These are phyloP conservation scores for Atrichornis clamosus DNA, from an alignment of 2,113 vertebrate genomes.

Conservation along the genomic window DNA sequence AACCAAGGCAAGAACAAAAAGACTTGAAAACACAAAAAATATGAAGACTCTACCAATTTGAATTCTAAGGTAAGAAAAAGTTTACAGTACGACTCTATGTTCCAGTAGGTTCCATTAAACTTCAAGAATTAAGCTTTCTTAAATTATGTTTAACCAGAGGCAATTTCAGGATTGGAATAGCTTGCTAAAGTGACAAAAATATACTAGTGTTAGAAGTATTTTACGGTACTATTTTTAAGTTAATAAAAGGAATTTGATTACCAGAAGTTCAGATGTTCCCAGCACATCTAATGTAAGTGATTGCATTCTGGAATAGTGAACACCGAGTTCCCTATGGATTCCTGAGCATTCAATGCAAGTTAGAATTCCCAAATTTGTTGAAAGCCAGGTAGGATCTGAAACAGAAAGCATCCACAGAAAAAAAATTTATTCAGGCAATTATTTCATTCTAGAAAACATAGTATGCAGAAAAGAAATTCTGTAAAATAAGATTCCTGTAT, in stretches of 20 bases:
- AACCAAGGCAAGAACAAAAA: not conserved
- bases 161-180: not conserved
- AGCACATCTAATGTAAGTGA: conserved; percentile 93
- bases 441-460: not conserved
- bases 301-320: conserved; percentile 97
- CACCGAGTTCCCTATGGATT: conserved; percentile 95
- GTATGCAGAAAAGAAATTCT: not conserved
- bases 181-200: not conserved
- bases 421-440: not conserved
- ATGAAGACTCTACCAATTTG: not conserved
- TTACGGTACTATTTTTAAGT: not conserved
- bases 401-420: not conserved
- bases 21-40: not conserved
- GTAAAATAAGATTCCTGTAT: not conserved
- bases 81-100: not conserved
- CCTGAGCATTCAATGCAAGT: conserved; percentile 98
- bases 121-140: not conserved
- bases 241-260: conserved; percentile 61
- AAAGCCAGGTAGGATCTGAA: conserved; percentile 94
- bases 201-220: not conserved
- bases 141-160: not conserved
- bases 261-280: conserved; percentile 96
- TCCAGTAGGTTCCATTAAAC: not conserved
- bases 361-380: conserved; percentile 93
- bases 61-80: not conserved